A percentile compares a stretch with the other conserved stretches of the same genome.
These are phyloP conservation scores for Ceriagrion tenellum DNA, from an alignment of 2,888 invertebrate species.

Conservation along the genomic window DNA sequence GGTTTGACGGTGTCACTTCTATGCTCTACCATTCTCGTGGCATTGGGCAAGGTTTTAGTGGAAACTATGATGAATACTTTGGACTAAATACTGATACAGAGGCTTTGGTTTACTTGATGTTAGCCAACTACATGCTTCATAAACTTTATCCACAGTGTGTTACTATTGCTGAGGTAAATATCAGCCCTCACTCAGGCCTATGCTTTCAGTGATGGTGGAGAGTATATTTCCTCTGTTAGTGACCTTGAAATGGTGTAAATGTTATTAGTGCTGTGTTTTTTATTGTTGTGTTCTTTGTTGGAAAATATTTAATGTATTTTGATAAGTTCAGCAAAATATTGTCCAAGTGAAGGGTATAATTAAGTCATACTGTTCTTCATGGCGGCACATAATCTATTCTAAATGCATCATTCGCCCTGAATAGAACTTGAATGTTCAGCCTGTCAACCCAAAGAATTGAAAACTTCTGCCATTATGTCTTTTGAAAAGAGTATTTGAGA, in stretches of 20 bases:
- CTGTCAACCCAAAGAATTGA: too few relatives aligned
- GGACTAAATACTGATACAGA: slow-evolving; percentile 98
- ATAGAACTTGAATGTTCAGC: too few relatives aligned
- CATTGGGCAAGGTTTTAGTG: slow-evolving; percentile 93
- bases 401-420: too few relatives aligned
- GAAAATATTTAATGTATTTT: not conserved
- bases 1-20: slow-evolving; percentile 99
- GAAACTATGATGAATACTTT: slow-evolving; percentile 98
- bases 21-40: slow-evolving; percentile 99
- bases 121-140: slow-evolving; percentile 95
- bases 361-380: too few relatives aligned
- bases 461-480: too few relatives aligned
- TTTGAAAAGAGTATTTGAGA: too few relatives aligned
- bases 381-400: too few relatives aligned
- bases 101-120: slow-evolving; percentile 94
- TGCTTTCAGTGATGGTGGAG: not conserved
- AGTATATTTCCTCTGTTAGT: not conserved
- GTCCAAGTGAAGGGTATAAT: too few relatives aligned
- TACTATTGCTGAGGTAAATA: slow-evolving; percentile 94
- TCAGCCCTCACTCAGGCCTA: not conserved
- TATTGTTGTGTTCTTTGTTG: not conserved
- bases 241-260: not conserved
- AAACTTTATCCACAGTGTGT: slow-evolving; percentile 86
- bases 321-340: too few relatives aligned
- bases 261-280: not conserved